Evolutionary conservation across 2,888 invertebrate genomes (phyloP).

Genomic region (Neuroscelio doddi): DNA sequence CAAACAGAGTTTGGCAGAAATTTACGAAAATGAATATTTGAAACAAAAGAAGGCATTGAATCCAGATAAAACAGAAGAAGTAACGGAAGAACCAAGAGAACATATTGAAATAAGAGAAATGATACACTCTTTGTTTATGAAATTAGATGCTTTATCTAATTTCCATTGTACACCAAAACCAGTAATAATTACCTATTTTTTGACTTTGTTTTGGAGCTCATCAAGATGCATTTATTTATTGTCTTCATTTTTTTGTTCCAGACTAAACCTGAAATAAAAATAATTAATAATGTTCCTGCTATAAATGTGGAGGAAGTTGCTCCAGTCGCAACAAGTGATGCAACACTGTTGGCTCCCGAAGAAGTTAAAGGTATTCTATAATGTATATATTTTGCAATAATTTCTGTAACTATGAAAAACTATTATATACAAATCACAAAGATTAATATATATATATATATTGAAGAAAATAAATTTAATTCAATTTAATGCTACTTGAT

Average conservation of each 20-base stretch:
- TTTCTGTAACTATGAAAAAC: conserved; percentile 23
- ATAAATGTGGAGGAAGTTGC: conserved; percentile 97
- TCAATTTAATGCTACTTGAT: too few species aligned
- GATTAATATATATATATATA: not conserved
- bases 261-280: conserved; percentile 89
- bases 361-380: conserved; percentile 81
- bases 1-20: conserved; percentile 92
- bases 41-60: conserved; percentile 77
- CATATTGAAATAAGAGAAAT: conserved; percentile 84
- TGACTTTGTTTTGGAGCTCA: too few species aligned
- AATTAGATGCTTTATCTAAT: conserved; percentile 94
- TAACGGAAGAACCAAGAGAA: conserved; percentile 80
- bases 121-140: conserved; percentile 84
- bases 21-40: conserved; percentile 92
- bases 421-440: too few species aligned
- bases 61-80: conserved; percentile 75
- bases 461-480: not conserved
- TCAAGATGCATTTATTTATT: too few species aligned
- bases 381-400: not conserved
- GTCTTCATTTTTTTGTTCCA: conserved; percentile 62
- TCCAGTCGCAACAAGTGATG: conserved; percentile 89
- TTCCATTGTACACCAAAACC: conserved; percentile 95
- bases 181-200: conserved; percentile 64
- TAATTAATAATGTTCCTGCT: conserved; percentile 92
- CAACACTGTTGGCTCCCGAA: conserved; percentile 90